These are phyloP conservation scores for Ellobius talpinus DNA, from an alignment of 2,113 vertebrate genomes.

Conservation along the genomic window DNA sequence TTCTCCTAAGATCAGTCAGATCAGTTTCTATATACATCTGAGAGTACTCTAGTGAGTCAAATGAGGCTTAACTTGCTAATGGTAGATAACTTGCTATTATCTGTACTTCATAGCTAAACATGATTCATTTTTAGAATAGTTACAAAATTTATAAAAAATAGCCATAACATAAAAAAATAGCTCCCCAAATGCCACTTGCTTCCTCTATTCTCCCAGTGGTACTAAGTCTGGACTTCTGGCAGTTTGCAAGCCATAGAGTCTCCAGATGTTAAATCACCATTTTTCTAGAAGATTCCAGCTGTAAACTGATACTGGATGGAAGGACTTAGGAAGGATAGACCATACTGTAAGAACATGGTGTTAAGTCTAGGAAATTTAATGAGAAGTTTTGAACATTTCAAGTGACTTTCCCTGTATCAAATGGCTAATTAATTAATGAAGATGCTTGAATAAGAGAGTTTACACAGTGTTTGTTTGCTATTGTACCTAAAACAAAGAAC, in stretches of 20 bases:
- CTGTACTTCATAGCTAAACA: not conserved
- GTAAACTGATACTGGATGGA: not conserved
- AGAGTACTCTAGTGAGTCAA: not conserved
- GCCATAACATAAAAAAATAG: not conserved
- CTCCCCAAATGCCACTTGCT: too few species aligned
- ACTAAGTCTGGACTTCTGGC: not conserved
- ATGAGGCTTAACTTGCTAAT: not conserved
- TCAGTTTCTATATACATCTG: not conserved
- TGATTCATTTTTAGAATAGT: not conserved
- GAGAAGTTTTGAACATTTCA: not conserved
- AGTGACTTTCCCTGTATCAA: not conserved
- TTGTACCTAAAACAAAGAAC: not conserved
- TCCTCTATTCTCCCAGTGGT: not conserved
- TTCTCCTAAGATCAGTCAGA: not conserved
- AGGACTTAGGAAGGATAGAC: not conserved
- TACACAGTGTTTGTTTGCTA: not conserved
- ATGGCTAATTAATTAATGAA: not conserved
- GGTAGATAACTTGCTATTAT: not conserved
- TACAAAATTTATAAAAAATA: not conserved
- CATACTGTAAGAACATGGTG: not conserved
- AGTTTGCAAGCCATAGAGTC: not conserved
- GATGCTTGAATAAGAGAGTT: too few species aligned
- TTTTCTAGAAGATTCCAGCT: not conserved
- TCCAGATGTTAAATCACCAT: not conserved
- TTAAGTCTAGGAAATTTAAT: not conserved